phyloP scores from a whole-genome alignment of 2,888 invertebrate species.

The Torymus auratus region DNA sequence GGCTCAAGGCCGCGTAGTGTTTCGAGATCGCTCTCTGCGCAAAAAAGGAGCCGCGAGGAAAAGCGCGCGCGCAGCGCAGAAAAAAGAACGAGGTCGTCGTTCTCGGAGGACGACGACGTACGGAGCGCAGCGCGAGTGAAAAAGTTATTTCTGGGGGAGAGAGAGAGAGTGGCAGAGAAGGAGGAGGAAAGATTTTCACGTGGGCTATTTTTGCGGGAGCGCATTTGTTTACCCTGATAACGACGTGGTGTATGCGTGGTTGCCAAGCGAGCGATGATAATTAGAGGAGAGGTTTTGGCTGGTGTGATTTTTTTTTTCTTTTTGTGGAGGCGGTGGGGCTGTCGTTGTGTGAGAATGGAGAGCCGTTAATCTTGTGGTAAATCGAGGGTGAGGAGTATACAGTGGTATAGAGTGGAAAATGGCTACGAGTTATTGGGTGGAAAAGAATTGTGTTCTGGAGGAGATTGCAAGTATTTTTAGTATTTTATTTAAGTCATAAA shows the following conservation, averaged over 20 bases:
- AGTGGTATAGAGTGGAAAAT: too few relatives aligned
- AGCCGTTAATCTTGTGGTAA: too few relatives aligned
- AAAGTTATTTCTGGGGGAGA: constrained; percentile 46
- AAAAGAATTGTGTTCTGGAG: too few relatives aligned
- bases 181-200: neutral
- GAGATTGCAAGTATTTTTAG: too few relatives aligned
- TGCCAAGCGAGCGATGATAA: too few relatives aligned
- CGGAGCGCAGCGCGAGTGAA: neutral
- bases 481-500: too few relatives aligned
- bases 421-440: too few relatives aligned
- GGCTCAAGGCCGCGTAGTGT: constrained; percentile 8
- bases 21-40: constrained; percentile 11
- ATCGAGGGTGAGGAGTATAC: too few relatives aligned
- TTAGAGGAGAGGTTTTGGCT: too few relatives aligned
- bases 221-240: constrained; percentile 1
- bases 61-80: neutral
- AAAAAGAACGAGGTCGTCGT: constrained; percentile 50
- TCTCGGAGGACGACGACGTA: constrained; percentile 12
- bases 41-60: constrained; percentile 38
- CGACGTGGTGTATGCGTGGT: neutral
- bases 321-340: too few relatives aligned
- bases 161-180: neutral
- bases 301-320: too few relatives aligned
- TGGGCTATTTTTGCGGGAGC: neutral
- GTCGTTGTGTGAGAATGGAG: too few relatives aligned